Evolutionary conservation across 2,113 vertebrate species (phyloP).

Genomic region (Oreocharis arfaki): DNA sequence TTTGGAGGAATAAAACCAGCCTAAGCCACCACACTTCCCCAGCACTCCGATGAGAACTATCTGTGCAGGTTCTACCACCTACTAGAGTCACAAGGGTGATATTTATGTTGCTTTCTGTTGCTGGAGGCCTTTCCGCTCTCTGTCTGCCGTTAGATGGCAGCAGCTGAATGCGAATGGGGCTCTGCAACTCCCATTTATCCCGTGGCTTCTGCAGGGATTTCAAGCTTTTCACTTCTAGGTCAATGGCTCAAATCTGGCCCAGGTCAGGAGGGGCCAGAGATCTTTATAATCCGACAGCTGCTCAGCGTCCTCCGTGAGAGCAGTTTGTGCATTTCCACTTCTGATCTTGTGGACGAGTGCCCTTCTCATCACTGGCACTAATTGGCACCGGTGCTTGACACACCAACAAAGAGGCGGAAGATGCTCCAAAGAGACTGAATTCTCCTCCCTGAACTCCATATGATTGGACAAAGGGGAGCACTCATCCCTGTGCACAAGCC

Average conservation of each 20-base stretch:
- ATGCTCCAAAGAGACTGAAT: background rate
- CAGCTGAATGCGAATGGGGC: background rate
- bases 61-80: background rate
- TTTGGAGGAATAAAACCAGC: background rate
- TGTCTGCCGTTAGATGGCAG: slow-evolving; percentile 51
- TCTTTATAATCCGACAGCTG: background rate
- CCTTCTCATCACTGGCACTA: background rate
- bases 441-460: background rate
- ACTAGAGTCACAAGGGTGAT: background rate
- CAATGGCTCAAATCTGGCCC: slow-evolving; percentile 14
- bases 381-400: background rate
- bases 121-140: background rate
- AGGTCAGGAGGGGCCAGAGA: slow-evolving; percentile 7
- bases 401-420: background rate
- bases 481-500: background rate
- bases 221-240: slow-evolving; percentile 21
- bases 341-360: background rate
- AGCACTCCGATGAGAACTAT: background rate
- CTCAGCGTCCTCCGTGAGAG: background rate
- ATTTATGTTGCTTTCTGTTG: background rate
- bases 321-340: background rate
- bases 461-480: background rate
- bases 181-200: background rate
- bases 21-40: background rate
- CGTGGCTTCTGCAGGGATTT: background rate